Conservation (phyloP, 2,113 vertebrate genomes). For the Canis aureus region DNA sequence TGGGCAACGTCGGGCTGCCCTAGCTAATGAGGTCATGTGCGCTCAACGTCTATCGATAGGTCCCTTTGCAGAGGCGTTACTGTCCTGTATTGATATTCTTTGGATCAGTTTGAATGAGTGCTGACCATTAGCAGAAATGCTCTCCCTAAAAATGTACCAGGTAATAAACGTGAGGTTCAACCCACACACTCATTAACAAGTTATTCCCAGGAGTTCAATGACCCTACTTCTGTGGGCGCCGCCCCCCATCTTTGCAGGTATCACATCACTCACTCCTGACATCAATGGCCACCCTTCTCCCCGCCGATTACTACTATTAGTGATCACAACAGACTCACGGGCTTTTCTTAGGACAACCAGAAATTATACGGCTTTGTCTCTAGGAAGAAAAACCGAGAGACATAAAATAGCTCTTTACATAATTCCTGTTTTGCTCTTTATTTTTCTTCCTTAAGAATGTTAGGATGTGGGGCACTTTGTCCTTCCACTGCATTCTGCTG, state of each 20-base stretch:
- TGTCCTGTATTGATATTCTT: slow-evolving; percentile 44
- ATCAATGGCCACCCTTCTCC: background rate
- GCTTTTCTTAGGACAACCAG: background rate
- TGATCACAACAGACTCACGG: background rate
- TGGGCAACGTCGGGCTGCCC: slow-evolving; percentile 47
- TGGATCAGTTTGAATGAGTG: slow-evolving; percentile 20
- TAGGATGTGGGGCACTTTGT: background rate
- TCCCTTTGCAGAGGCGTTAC: slow-evolving; percentile 42
- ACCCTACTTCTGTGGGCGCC: slow-evolving; percentile 48
- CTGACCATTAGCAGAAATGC: slow-evolving; percentile 16
- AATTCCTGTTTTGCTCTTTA: background rate
- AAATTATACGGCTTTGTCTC: background rate
- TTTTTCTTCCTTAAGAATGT: background rate
- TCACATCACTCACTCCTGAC: slow-evolving; percentile 37
- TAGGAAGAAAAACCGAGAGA: background rate
- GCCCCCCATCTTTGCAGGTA: background rate
- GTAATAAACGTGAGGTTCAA: slow-evolving; percentile 69
- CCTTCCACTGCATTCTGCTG: background rate
- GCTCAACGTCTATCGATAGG: slow-evolving; percentile 16
- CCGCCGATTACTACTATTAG: slow-evolving; percentile 24
- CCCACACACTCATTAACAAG: slow-evolving; percentile 53
- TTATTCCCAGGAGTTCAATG: slow-evolving; percentile 58
- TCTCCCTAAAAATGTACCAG: slow-evolving; percentile 8
- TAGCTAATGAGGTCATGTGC: slow-evolving; percentile 33
- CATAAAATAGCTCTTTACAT: background rate